Evolutionary conservation across 1,140 invertebrate species (phyloP).

Genomic region (Brachionus asplanchnoidis): DNA sequence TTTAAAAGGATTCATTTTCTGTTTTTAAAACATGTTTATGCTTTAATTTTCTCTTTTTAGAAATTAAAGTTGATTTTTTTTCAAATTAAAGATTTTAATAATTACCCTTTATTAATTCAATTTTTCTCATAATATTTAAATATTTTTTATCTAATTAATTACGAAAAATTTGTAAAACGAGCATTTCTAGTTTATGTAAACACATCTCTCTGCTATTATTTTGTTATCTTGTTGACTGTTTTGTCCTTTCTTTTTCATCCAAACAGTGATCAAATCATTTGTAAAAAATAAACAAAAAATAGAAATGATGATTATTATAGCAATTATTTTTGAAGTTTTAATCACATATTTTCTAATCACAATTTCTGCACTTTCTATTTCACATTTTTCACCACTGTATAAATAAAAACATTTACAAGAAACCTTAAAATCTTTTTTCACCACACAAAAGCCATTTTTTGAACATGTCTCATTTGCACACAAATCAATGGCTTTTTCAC

Average conservation of each 20-base stretch:
- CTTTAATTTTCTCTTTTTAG: too few species aligned
- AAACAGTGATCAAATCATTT: neutral
- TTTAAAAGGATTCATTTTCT: too few species aligned
- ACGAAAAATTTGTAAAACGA: too few species aligned
- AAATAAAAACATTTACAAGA: slow-evolving; percentile 9
- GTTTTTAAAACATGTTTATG: too few species aligned
- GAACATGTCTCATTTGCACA: slow-evolving; percentile 16
- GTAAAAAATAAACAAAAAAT: neutral
- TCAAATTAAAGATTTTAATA: too few species aligned
- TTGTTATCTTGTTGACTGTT: neutral
- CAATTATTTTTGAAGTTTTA: neutral
- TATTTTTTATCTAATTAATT: too few species aligned
- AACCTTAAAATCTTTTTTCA: neutral
- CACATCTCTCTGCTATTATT: too few species aligned
- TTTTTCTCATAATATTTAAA: too few species aligned
- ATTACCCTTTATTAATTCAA: too few species aligned
- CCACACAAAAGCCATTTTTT: neutral
- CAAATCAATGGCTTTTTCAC: neutral
- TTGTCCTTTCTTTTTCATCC: neutral
- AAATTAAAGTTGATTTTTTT: too few species aligned
- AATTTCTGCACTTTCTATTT: neutral
- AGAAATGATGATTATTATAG: neutral
- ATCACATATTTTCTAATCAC: neutral
- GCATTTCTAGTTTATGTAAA: too few species aligned
- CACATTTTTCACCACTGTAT: neutral